Base-by-base conservation (phyloP, 2,888 invertebrate species). In the Melanostoma scalare region DNA sequence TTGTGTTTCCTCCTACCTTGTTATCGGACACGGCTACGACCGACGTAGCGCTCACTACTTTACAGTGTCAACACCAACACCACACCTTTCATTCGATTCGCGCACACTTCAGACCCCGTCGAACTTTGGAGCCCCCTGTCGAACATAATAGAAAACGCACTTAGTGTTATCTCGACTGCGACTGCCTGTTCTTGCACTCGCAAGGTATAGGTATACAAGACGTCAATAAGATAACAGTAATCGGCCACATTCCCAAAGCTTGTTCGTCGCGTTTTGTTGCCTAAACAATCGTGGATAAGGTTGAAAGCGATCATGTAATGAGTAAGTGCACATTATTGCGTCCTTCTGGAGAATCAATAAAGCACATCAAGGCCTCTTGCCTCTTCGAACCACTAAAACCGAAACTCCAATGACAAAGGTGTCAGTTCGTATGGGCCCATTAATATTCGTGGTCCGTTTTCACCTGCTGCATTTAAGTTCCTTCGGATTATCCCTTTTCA, bases 121-220 rank as follows among this genome's bases (percentile, higher is more conserved):
- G 77, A 67, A 77, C 78, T 63, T 55, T 68, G 20, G 63, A 55
- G 53, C 63, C 33, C 30, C 38, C 53, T 69, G 71, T 78, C 73
- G 75, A 79, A 79, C 65, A 79, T 78, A 84, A 84, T 84, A 84
- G 84, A 79, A 84, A 84, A 84, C 79, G 84, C 84, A 84, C 84
- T 84, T 84, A 84, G 74, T 50, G 58, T 84, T 84, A 84, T 84
- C 84, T 71, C 52, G 38, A 20, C 20, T 9, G 48, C 65, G 71
- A 53, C 8, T 74, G 77, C 31, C 46, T 46, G 61, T 63, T 67
- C 61, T 61, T 73, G 72, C 77, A 42, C 52, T 65, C 38, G 44
- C 56, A 9, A 38, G 42, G 36, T 9, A 36, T 38, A 35, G 65
- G 61, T 53, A 71, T 74, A 84, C 84, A 84, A 78, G 71, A 84